Evolutionary conservation across 2,113 vertebrate genomes (phyloP), one percentile per base, ranked within the genome.

Genomic region (Myocastor coypus): DNA sequence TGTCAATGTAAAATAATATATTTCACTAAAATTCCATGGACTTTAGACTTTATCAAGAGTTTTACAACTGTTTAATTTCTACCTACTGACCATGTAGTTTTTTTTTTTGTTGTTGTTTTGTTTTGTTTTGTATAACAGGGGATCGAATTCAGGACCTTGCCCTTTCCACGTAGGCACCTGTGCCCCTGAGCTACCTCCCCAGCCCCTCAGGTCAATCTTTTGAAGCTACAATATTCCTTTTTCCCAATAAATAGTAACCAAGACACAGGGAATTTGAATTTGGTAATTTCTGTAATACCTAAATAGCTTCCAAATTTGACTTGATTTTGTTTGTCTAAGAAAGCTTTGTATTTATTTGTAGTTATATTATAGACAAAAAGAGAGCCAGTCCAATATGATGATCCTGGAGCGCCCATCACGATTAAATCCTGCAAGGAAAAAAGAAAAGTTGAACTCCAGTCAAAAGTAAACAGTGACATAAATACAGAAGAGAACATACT

Each of bases 391-490:
- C 99, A 99, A 88, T 99, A 99, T 84, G 96, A 98, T 1, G 99
- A 99, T 97, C 99, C 99, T 3, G 99, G 99, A 20, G 99, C 99
- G 94, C 99, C 99, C 98, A 99, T 99, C 96, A 99, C 98, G 97
- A 99, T 99, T 98, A 99, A 98, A 97, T 99, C 99, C 99, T 99
- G 97, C 46, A 98, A 98, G 73, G 94, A 96, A 98, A 97, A 95
- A 17, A 96, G 55, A 96, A 61, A 83, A 69, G 82, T 46, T 92
- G 83, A 40, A 89, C 94, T 69, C 8, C 16, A 93, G 22, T 5
- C 20, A 0, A 85, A 96, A 85, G 11, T 12, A 42, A 22, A 75
- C 6, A 73, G 24, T 78, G 92, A 95, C 24, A 16, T 85, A 94
- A 88, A 75, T 19, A 83, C 16, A 50, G 19, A 93, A 11, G 59